Evolutionary conservation across 37 sponge, comb jelly and placozoan genomes (phyloP).

Genomic region (Diacarnus erythraeanus): DNA sequence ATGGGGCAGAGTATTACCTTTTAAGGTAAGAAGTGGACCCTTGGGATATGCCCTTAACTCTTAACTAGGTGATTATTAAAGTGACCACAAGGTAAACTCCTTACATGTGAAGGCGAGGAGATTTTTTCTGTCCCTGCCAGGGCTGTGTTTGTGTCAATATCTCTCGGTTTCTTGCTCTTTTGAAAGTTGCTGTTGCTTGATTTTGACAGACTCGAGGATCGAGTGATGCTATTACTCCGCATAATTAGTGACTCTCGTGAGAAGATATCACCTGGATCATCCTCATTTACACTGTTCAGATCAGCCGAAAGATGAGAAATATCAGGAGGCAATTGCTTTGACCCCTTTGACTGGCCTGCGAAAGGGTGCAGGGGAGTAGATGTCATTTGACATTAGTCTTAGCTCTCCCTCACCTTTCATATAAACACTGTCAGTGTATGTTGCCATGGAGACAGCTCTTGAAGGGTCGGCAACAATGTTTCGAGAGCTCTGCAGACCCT

Average conservation of each 20-base stretch:
- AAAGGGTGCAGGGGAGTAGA: too few relatives aligned
- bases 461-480: constrained; percentile 57
- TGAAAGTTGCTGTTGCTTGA: neutral
- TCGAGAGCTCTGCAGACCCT: constrained; percentile 35
- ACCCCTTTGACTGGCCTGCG: neutral
- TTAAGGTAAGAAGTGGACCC: too few relatives aligned
- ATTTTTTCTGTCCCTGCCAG: neutral
- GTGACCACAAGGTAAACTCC: neutral
- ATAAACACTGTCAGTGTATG: neutral
- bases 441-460: constrained; percentile 22
- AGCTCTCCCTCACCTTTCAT: neutral
- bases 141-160: neutral
- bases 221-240: neutral
- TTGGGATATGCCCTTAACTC: too few relatives aligned
- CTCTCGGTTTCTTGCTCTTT: neutral
- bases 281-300: constrained; percentile 8
- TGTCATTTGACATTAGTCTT: neutral
- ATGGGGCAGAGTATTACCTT: too few relatives aligned
- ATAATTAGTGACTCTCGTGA: constrained; percentile 19
- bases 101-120: constrained; percentile 28
- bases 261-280: constrained; percentile 19
- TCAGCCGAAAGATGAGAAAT: neutral
- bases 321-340: constrained; percentile 9
- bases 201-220: neutral
- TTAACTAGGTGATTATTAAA: neutral